Evolutionary conservation across 2,797 vertebrate species (phyloP).

Genomic region (Podargus strigoides): DNA sequence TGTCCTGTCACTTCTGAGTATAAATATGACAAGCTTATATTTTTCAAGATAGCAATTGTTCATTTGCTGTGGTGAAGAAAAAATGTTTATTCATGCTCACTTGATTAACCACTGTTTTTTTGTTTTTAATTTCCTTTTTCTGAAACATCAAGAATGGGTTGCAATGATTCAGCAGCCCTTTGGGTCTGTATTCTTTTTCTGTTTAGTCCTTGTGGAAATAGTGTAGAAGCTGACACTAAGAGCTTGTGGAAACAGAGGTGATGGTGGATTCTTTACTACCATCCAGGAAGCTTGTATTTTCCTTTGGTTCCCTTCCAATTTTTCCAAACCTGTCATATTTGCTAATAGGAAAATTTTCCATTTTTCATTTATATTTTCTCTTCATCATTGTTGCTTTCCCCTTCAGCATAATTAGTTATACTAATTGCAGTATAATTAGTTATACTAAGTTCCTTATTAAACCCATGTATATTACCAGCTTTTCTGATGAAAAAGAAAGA

Average conservation of each 20-base stretch:
- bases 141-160: neutral
- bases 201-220: neutral
- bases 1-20: neutral
- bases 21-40: neutral
- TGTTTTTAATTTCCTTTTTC: neutral
- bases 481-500: neutral
- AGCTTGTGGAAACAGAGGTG: neutral
- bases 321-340: neutral
- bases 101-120: neutral
- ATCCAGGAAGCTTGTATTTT: neutral
- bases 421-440: neutral
- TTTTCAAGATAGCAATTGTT: neutral
- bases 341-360: neutral
- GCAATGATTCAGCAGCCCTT: neutral
- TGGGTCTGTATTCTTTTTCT: neutral
- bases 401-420: neutral
- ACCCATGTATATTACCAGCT: neutral
- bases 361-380: fast-evolving
- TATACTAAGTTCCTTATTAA: neutral
- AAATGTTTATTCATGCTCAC: neutral
- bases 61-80: neutral
- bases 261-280: neutral
- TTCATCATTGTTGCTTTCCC: neutral
- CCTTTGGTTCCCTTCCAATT: neutral
- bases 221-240: neutral